Base-by-base conservation (phyloP, 2,888 invertebrate species). In the Drosophila mulleri region DNA sequence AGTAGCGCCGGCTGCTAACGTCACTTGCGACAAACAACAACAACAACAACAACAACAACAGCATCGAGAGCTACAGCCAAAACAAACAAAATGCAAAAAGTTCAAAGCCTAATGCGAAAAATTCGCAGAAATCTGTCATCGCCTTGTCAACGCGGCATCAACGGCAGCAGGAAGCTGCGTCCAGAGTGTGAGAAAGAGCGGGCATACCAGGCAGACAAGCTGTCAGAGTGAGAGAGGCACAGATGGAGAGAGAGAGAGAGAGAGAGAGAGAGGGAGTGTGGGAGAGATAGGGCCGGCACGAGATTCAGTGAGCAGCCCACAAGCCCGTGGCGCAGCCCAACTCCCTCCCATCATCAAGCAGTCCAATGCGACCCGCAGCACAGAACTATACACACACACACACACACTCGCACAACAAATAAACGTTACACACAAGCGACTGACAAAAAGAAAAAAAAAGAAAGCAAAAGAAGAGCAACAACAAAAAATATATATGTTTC, bases 111-210 rank as follows among this genome's bases (percentile, higher is more conserved):
- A 87, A 87, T 82, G 88, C 88, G 87, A 88, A 88, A 88, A 90
- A 91, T 91, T 91, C 91, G 90, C 84, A 80, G 91, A 91, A 91
- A 91, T 91, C 91, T 91, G 91, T 91, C 91, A 91, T 91, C 91
- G 88, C 89, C 88, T 85, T 91, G 90, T 90, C 91, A 89, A 89
- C 87, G 81, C 72, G 88, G 65, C 87, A 79, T 85, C 88, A 88
- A 78, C 88, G 77, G 67, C 83, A 83, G 66, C 87, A 83, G 81
- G 75, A 82, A 80, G 75, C 84, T 67, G 78, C 67, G 72, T 61
- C 69, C 58, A 63, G 59, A 74, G 68, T 45, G 48, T 44, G 63
- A 18, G 32, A 45, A 41, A 42, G 44, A 42, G 63, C 20, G 50
- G 44, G 35, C 26, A n/a, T 35, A 37, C 35, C 32, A 47, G 63